Percentiles rank a stretch among this genome's conserved stretches.
Evolutionary conservation across 2,797 vertebrate species (phyloP).

Genomic region (Heteromormyrus szaboi): DNA sequence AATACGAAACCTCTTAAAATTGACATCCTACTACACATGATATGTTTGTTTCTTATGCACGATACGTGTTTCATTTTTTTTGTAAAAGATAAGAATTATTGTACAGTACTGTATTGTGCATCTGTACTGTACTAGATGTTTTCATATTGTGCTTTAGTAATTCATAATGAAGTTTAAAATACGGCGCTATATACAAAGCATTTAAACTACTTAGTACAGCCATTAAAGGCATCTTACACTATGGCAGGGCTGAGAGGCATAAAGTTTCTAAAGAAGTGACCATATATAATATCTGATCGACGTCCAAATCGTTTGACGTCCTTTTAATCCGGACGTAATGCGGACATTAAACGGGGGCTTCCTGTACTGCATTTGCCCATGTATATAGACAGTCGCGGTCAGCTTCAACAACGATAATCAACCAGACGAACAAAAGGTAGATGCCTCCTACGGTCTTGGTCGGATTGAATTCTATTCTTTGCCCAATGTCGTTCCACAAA

Average conservation of each 20-base stretch:
- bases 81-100: neutral
- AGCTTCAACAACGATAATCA: neutral
- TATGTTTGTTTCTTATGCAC: neutral
- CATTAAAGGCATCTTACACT: neutral
- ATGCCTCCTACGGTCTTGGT: neutral
- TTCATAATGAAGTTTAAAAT: neutral
- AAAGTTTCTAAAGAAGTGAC: neutral
- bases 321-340: neutral
- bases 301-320: neutral
- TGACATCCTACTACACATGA: neutral
- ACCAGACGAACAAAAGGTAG: neutral
- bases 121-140: neutral
- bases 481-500: neutral
- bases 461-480: neutral
- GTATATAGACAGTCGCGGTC: neutral
- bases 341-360: neutral
- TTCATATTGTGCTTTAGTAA: neutral
- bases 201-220: neutral
- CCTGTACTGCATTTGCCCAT: neutral
- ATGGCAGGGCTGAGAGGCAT: neutral
- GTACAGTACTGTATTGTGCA: neutral
- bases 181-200: neutral
- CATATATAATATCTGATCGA: neutral
- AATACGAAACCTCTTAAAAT: neutral
- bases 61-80: neutral